A percentile compares a stretch with the other conserved stretches of the same genome.
These are phyloP conservation scores for Holothuria scabra DNA, from an alignment of 53 echinoderm and acorn worm genomes.

Conservation along the genomic window DNA sequence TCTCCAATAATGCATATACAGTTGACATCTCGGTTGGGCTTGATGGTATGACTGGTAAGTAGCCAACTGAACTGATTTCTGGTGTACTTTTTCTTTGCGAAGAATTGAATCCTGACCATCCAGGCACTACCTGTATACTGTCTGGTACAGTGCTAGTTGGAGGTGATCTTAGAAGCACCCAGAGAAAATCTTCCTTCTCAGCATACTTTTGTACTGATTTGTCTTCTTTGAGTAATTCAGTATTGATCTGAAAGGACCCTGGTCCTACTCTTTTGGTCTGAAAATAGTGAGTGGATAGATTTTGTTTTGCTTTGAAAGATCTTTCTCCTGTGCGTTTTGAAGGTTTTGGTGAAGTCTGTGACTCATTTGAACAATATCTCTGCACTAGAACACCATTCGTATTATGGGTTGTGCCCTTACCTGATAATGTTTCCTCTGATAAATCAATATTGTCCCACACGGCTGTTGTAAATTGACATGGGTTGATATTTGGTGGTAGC, in stretches of 20 bases:
- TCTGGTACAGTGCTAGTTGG: too few relatives aligned
- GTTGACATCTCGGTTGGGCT: conserved; percentile 59
- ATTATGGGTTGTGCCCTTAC: conserved; percentile 54
- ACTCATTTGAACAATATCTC: background rate
- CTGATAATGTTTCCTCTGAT: conserved; percentile 70
- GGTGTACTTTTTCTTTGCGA: background rate
- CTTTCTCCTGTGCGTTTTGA: conserved; percentile 5
- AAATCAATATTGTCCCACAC: conserved; percentile 83
- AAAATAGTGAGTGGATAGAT: background rate
- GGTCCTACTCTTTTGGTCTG: too few relatives aligned
- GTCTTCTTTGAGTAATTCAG: too few relatives aligned
- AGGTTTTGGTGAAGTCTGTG: background rate
- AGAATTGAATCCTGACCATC: too few relatives aligned
- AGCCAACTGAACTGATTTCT: conserved; percentile 43
- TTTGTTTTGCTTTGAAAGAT: background rate
- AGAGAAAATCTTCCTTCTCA: too few relatives aligned
- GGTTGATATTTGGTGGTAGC: background rate
- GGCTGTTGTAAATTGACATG: conserved; percentile 43
- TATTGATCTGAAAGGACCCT: background rate
- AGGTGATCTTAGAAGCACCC: too few relatives aligned
- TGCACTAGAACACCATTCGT: conserved; percentile 1
- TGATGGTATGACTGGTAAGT: conserved; percentile 66
- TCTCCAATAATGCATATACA: background rate
- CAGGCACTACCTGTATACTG: too few relatives aligned
- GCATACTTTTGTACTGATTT: too few relatives aligned